Percentiles rank a stretch among this genome's conserved stretches.
phyloP scores from a whole-genome alignment of 2,797 vertebrate genomes.

The Cuculus canorus region DNA sequence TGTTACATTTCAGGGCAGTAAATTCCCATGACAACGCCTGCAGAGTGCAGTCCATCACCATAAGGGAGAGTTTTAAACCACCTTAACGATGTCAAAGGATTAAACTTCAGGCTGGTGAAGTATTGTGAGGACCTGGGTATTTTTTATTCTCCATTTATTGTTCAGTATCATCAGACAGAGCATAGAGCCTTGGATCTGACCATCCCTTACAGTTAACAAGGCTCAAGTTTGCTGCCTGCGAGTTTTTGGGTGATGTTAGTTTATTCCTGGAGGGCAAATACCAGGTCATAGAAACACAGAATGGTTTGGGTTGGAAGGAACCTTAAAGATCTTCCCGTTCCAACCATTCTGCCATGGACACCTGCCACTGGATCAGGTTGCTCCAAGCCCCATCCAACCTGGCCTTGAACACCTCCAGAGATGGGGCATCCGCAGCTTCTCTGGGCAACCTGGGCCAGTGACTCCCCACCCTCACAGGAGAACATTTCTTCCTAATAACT shows the following conservation, averaged over 20 bases:
- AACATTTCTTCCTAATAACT: too few species aligned
- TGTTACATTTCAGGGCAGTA: background rate
- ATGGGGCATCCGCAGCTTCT: too few species aligned
- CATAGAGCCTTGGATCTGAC: background rate
- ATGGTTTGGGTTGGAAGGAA: too few species aligned
- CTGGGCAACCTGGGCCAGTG: too few species aligned
- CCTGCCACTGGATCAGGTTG: too few species aligned
- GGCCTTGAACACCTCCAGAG: too few species aligned
- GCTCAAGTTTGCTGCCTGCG: fast-evolving
- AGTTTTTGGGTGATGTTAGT: background rate
- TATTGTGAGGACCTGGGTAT: background rate
- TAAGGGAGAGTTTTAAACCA: slow-evolving; percentile 24
- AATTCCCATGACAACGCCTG: background rate
- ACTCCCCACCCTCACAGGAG: too few species aligned
- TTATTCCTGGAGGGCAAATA: background rate
- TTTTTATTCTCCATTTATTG: background rate
- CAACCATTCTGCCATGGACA: too few species aligned
- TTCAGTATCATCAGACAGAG: background rate
- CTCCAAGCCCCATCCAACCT: too few species aligned
- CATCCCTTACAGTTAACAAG: background rate
- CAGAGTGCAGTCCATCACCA: slow-evolving; percentile 42
- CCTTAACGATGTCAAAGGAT: background rate
- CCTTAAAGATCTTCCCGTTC: too few species aligned
- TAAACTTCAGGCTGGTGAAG: background rate
- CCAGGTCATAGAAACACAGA: background rate